phyloP scores from a whole-genome alignment of 2,113 vertebrate genomes.

The Genyomyrus donnyi region DNA sequence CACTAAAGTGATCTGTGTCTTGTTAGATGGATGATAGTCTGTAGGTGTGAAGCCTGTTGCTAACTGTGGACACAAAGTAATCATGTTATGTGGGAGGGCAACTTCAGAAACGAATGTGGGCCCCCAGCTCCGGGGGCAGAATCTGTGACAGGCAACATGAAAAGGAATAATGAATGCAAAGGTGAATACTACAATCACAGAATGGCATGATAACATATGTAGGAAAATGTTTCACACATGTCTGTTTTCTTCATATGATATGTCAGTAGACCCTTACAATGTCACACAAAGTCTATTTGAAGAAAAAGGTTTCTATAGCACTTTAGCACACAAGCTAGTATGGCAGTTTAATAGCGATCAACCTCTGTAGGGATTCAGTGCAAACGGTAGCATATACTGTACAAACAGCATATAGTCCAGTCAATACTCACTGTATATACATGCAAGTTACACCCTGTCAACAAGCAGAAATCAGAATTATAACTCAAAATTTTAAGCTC shows the following conservation, averaged over 20 bases:
- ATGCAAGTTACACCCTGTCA: neutral
- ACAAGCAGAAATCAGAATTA: neutral
- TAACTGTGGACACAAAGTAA: neutral
- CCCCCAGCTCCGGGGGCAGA: neutral
- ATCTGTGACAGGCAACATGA: neutral
- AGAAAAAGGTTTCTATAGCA: neutral
- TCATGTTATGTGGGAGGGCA: neutral
- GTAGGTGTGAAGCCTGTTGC: neutral
- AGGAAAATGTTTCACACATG: neutral
- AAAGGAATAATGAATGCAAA: neutral
- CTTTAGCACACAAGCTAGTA: neutral
- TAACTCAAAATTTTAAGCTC: neutral
- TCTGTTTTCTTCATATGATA: neutral
- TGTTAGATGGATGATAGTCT: neutral
- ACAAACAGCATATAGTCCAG: neutral
- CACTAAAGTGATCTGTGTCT: neutral
- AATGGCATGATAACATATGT: neutral
- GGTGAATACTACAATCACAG: neutral
- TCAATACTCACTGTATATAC: neutral
- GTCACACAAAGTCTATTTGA: neutral
- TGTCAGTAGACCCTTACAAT: neutral
- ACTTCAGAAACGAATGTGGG: neutral
- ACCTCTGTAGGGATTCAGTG: neutral
- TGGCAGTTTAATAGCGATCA: neutral
- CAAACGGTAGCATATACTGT: neutral